Base-by-base conservation (phyloP, 2,888 invertebrate species). In the Gari tellinella region DNA sequence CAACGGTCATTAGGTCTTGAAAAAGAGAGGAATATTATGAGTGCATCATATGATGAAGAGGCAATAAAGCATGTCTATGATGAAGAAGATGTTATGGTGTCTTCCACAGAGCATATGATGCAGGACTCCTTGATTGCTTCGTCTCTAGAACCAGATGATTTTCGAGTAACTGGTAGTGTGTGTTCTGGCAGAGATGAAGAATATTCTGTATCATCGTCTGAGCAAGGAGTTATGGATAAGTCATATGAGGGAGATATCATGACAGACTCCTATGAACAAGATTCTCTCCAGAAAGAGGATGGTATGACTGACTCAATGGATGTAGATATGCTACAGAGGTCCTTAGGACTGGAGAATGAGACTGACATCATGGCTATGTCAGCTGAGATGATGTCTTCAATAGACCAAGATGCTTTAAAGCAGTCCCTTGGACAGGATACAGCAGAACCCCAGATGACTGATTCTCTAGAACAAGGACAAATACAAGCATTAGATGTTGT, bases 11-110 rank as follows among this genome's bases (percentile, higher is more conserved):
- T 75, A 2, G 60, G 56, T 19, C 40, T 58, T 17, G 67, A 74
- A n/a, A 21, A 17, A 5, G 61, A 66, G 17, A 65, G 72, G 55
- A 65, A 79, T 56, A 40, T 79, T 1, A 79, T 79, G 74, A 79
- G 74, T 79, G 74, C 79, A 45, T 78, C 78, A 7, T 78, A 78
- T 67, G 78, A 78, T 64, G 78, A 78, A 51, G 78, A 78, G 63
- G 78, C 78, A 19, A 45, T 78, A 19, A 78, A 78, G 52, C 46
- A 63, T 43, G 73, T 78, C 4, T 78, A 78, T 60, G 78, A 78
- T 64, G 73, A 78, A 52, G 78, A 78, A 53, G 78, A 78, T 48
- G 70, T 78, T 15, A 78, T 78, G 78, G 78, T 73, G 38, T 78
- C 78, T 40, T 78, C 78, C 38, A 31, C 53, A 25, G 78, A 78